phyloP scores from a whole-genome alignment of 2,888 invertebrate genomes.

The Megamerina dolium region DNA sequence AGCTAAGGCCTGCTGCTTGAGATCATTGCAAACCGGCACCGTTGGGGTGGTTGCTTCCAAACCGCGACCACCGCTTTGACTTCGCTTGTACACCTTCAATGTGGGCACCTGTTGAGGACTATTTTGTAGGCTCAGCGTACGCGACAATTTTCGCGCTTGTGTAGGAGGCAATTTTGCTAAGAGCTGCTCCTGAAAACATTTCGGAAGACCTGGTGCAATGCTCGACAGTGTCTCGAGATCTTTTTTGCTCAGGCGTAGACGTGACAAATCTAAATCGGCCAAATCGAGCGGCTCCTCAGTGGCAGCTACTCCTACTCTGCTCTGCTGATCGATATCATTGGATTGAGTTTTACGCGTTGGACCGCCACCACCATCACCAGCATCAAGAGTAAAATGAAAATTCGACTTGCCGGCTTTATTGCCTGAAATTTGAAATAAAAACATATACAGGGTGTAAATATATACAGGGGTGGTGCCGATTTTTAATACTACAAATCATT shows the following conservation, averaged over 20 bases:
- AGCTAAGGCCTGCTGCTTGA: conserved; percentile 26
- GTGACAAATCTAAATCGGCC: conserved; percentile 62
- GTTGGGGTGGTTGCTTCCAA: conserved; percentile 19
- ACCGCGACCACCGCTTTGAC: conserved; percentile 50
- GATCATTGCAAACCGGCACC: conserved; percentile 45
- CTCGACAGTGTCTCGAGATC: conserved; percentile 64
- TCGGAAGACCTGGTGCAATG: conserved; percentile 65
- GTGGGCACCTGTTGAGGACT: conserved; percentile 21
- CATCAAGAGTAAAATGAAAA: no score
- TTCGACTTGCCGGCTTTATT: conserved; percentile 20
- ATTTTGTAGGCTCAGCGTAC: conserved; percentile 54
- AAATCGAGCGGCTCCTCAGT: conserved; percentile 50
- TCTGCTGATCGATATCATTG: no score
- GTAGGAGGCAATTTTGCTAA: conserved; percentile 64
- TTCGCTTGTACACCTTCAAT: conserved; percentile 43
- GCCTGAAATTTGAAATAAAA: conserved; percentile 19
- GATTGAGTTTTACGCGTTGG: conserved; percentile 19
- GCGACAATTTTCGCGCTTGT: conserved; percentile 61
- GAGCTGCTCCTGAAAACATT: conserved; percentile 65
- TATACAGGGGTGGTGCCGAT: neutral
- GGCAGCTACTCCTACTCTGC: conserved; percentile 1
- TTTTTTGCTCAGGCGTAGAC: conserved; percentile 63
- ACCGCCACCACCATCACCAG: no score
- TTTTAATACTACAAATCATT: no score
- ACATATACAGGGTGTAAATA: neutral